Conservation (phyloP, 2,888 invertebrate genomes). For the Apocheima hispidaria region DNA sequence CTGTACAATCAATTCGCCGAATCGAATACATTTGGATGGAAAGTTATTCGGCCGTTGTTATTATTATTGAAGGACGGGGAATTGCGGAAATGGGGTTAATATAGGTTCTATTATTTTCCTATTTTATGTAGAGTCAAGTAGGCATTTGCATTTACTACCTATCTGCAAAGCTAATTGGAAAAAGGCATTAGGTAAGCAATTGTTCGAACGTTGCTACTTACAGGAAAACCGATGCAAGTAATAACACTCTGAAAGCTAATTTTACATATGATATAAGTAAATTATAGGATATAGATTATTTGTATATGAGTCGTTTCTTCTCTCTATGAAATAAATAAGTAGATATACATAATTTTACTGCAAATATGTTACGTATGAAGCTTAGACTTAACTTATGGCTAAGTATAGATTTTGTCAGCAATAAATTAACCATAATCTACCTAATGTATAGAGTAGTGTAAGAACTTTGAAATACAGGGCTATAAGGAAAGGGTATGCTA, state of each 20-base stretch:
- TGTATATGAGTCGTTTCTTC: neutral
- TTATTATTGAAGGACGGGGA: slow-evolving; percentile 26
- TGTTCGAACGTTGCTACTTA: neutral
- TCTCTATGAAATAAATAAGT: no score
- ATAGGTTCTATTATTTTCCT: slow-evolving; percentile 20
- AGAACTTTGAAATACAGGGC: no score
- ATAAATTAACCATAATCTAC: no score
- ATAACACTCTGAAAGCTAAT: neutral
- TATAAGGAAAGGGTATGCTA: no score
- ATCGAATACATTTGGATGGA: slow-evolving; percentile 35
- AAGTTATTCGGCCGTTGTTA: slow-evolving; percentile 29
- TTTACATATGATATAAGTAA: neutral
- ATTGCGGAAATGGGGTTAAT: slow-evolving; percentile 25
- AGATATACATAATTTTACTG: no score
- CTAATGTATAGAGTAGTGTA: no score
- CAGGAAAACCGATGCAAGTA: no score
- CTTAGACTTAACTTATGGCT: no score
- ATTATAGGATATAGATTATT: neutral
- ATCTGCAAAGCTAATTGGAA: slow-evolving; percentile 1
- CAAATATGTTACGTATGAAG: no score
- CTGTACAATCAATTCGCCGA: slow-evolving; percentile 50
- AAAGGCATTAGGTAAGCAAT: neutral
- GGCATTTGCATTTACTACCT: slow-evolving; percentile 19
- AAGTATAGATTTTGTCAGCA: no score
- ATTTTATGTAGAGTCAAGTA: slow-evolving; percentile 26